Evolutionary conservation across 2,888 invertebrate genomes (phyloP).

Genomic region (Thereva nobilitata): DNA sequence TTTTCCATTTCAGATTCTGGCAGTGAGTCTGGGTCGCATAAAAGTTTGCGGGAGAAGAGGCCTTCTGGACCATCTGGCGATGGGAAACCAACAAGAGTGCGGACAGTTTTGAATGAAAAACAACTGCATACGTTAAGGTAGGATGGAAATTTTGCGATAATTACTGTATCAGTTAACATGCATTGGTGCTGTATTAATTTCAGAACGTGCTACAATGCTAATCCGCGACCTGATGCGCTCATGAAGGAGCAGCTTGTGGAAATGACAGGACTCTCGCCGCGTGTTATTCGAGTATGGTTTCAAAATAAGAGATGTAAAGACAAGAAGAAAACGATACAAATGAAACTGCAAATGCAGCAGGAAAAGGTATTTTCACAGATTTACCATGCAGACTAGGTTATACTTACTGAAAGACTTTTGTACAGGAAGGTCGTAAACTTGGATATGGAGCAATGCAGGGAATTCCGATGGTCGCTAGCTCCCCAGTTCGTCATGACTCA

Average conservation of each 20-base stretch:
- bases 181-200: slow-evolving; percentile 36
- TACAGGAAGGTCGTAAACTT: slow-evolving; percentile 90
- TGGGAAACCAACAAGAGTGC: slow-evolving; percentile 96
- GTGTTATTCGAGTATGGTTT: slow-evolving; percentile 99
- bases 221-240: slow-evolving; percentile 96
- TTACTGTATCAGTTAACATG: background rate
- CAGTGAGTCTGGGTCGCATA: slow-evolving; percentile 88
- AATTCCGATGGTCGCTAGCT: slow-evolving; percentile 96
- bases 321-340: slow-evolving; percentile 94
- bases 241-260: slow-evolving; percentile 99
- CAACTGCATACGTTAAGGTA: slow-evolving; percentile 92
- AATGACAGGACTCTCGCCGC: slow-evolving; percentile 95
- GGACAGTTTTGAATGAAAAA: slow-evolving; percentile 98
- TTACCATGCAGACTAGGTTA: slow-evolving; percentile 10
- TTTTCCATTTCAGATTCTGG: slow-evolving; percentile 75
- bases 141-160: slow-evolving; percentile 41
- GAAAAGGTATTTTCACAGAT: slow-evolving; percentile 74
- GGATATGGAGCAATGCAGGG: slow-evolving; percentile 95
- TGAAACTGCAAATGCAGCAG: slow-evolving; percentile 97
- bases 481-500: slow-evolving; percentile 88
- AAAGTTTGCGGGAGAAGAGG: slow-evolving; percentile 67
- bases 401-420: slow-evolving; percentile 52
- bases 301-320: slow-evolving; percentile 98
- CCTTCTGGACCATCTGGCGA: slow-evolving; percentile 63
- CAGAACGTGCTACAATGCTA: slow-evolving; percentile 94